Conservation (phyloP, 2,113 vertebrate genomes). For the Strix aluco region DNA sequence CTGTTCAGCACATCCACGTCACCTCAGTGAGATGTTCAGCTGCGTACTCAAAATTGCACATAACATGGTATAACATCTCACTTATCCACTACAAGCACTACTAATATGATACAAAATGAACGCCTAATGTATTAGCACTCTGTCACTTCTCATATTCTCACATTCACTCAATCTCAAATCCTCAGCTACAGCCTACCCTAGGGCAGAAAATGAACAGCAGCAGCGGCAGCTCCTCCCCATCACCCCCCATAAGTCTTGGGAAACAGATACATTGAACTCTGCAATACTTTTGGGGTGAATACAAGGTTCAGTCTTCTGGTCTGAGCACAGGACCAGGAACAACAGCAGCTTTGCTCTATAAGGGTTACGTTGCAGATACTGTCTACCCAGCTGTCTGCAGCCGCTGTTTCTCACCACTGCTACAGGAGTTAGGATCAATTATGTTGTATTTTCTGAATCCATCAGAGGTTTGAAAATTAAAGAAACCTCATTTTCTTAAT, state of each 20-base stretch:
- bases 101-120: conserved; percentile 56
- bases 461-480: not conserved
- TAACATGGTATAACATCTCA: conserved; percentile 36
- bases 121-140: conserved; percentile 55
- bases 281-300: not conserved
- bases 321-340: not conserved
- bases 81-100: conserved; percentile 19
- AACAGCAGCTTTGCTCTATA: not conserved
- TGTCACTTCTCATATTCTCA: conserved; percentile 51
- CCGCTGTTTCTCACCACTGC: not conserved
- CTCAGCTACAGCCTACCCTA: not conserved
- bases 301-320: not conserved
- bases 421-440: rapidly evolving
- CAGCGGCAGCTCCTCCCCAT: conserved; percentile 2
- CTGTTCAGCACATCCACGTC: not conserved
- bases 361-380: rapidly evolving
- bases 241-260: not conserved
- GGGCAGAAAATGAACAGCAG: not conserved
- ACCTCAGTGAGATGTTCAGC: not conserved
- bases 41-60: not conserved
- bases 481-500: not conserved
- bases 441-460: not conserved
- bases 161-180: not conserved
- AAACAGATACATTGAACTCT: not conserved
- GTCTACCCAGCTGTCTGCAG: not conserved